Percentiles rank a stretch among this genome's conserved stretches.
phyloP scores from a whole-genome alignment of 2,797 vertebrate species.

The Vespertilio murinus region DNA sequence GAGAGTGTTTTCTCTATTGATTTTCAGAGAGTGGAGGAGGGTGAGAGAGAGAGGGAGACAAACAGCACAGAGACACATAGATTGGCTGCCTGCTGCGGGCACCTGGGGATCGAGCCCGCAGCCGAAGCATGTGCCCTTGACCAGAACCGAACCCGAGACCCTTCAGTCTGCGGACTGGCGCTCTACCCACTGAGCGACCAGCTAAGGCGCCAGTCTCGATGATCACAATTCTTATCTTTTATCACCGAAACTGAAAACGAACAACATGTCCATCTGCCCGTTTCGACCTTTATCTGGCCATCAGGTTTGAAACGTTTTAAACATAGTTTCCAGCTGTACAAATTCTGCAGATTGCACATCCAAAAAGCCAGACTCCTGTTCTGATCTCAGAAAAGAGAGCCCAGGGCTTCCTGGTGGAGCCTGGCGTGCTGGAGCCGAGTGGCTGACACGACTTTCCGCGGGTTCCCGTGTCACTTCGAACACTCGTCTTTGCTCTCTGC shows the following conservation, averaged over 20 bases:
- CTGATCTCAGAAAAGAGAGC: background rate
- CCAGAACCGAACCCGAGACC: no score
- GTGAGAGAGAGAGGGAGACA: no score
- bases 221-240: background rate
- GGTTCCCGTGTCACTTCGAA: background rate
- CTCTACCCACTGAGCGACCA: no score
- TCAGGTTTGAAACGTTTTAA: background rate
- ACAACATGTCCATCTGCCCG: background rate
- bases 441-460: fast-evolving
- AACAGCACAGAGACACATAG: no score
- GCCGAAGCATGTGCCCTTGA: no score
- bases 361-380: background rate
- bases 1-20: no score
- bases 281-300: background rate
- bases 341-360: background rate
- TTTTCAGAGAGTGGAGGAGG: no score
- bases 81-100: no score
- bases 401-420: background rate
- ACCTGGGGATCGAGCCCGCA: no score
- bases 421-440: fast-evolving
- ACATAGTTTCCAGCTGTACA: background rate
- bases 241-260: background rate
- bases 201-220: background rate
- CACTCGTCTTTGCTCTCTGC: fast-evolving
- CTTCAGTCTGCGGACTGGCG: no score